Percentiles rank a stretch among this genome's conserved stretches.
These are phyloP conservation scores for Allacma fusca DNA, from an alignment of 2,888 invertebrate species.

Conservation along the genomic window DNA sequence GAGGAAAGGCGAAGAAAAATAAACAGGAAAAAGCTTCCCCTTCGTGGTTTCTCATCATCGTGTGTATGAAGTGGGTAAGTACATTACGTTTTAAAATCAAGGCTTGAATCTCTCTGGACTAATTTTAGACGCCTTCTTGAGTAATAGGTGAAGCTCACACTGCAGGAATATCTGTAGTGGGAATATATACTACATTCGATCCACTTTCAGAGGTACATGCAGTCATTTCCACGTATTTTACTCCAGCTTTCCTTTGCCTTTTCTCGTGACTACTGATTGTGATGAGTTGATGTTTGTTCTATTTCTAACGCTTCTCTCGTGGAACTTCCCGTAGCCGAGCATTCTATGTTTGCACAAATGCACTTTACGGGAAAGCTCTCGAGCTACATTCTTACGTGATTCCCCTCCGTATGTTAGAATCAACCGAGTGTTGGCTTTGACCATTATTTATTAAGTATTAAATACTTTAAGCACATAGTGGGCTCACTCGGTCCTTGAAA, in stretches of 20 bases:
- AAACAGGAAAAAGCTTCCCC: constrained; percentile 2
- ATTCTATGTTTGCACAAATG: too few species aligned
- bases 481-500: too few species aligned
- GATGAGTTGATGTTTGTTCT: too few species aligned
- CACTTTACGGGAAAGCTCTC: too few species aligned
- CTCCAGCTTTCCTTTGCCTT: too few species aligned
- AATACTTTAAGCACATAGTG: background rate
- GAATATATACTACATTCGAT: background rate
- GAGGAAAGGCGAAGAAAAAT: background rate
- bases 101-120: constrained; percentile 31
- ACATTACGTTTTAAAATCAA: constrained; percentile 19
- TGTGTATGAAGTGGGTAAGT: background rate
- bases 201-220: background rate
- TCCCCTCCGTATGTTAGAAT: too few species aligned
- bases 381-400: too few species aligned
- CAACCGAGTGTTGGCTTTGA: background rate
- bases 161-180: background rate
- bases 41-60: constrained; percentile 26
- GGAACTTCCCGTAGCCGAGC: too few species aligned
- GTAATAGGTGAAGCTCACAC: constrained; percentile 11
- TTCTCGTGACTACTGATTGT: too few species aligned
- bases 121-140: constrained; percentile 32
- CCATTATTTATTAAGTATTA: constrained; percentile 1
- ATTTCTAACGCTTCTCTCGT: too few species aligned
- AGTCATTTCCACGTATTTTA: too few species aligned